Evolutionary conservation across 2,888 invertebrate species (phyloP).

Genomic region (Eupithecia inturbata): DNA sequence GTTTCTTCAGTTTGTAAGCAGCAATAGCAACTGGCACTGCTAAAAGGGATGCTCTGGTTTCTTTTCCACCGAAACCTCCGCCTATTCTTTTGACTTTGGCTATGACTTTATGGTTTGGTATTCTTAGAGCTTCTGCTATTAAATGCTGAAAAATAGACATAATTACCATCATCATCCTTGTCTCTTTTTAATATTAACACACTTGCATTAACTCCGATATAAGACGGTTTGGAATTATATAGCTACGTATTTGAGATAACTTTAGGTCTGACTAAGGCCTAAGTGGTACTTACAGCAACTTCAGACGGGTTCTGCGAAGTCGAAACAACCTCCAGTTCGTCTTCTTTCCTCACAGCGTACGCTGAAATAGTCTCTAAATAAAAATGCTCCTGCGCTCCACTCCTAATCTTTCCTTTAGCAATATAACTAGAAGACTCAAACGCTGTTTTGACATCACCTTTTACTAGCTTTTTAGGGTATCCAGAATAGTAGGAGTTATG

Average conservation of each 20-base stretch:
- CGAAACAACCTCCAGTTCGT: conserved; percentile 92
- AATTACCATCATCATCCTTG: too few relatives aligned
- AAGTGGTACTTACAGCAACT: conserved; percentile 80
- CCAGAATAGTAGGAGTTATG: conserved; percentile 86
- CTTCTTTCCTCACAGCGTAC: conserved; percentile 88
- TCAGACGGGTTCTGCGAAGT: conserved; percentile 93
- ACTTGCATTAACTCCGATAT: neutral
- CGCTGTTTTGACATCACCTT: conserved; percentile 87
- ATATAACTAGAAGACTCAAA: conserved; percentile 87
- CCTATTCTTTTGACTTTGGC: conserved; percentile 91
- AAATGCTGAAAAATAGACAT: conserved; percentile 77
- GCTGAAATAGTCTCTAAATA: conserved; percentile 92
- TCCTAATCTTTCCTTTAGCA: conserved; percentile 87
- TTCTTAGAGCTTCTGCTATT: conserved; percentile 85
- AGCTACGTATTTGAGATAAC: neutral
- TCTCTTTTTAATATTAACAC: too few relatives aligned
- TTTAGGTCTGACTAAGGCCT: neutral
- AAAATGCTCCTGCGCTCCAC: conserved; percentile 95
- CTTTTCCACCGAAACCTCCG: conserved; percentile 96
- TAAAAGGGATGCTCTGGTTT: conserved; percentile 85
- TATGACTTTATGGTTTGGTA: conserved; percentile 87
- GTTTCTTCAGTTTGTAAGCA: conserved; percentile 87
- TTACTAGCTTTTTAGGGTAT: conserved; percentile 80
- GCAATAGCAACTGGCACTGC: conserved; percentile 89
- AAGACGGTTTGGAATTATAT: neutral